Base-by-base conservation (phyloP, 2,888 invertebrate species). In the Mycalesis mineus region DNA sequence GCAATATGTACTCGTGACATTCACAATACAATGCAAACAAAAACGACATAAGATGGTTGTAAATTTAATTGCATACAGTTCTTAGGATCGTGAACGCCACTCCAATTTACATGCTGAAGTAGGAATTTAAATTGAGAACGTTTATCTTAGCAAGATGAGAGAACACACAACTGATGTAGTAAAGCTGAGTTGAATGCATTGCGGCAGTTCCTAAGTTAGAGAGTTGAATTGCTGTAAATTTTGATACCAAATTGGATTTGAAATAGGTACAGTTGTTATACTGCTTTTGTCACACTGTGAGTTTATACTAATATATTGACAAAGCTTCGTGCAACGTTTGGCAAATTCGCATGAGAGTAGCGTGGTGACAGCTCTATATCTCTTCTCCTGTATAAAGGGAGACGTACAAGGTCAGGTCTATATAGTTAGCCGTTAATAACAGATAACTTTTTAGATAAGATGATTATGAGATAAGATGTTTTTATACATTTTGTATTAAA, bases 71-170 rank as follows among this genome's bases (percentile, higher is more conserved):
- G 47, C 9, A 33, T 15, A 17, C 15, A 31, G 15, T 8, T 47
- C 15, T 47, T 15, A 33, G 33, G 14, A 33, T 33, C 13, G 31
- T 33, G 41, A 13, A 15, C 33, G 47, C 47, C 47, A 33, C 47
- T 33, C 47, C 31, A 33, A 47, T 47, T 47, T 47, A 15, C 47
- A 47, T 33, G 47, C 31, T 8, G 33, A 15, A 9, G 45, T 8
- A 14, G 45, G 37, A 44, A 53, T 53, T 53, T 42, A 53, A 44
- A 53, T 53, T 53, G 53, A 54, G 44, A 31, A 50, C 61, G 52
- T 63, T 61, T 61, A 51, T 61, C 55, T 61, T 55, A 44, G 41
- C 42, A 29, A 55, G 51, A 60, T 60, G 60, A 55, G 41, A 41
- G 31, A 47, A 33, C 47, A 33, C 11, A 33, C 47, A 47, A 14